A percentile compares a stretch with the other conserved stretches of the same genome.
These are phyloP conservation scores for Strongylocentrotus purpuratus DNA, from an alignment of 35 echinoderm and acorn worm genomes.

Conservation along the genomic window DNA sequence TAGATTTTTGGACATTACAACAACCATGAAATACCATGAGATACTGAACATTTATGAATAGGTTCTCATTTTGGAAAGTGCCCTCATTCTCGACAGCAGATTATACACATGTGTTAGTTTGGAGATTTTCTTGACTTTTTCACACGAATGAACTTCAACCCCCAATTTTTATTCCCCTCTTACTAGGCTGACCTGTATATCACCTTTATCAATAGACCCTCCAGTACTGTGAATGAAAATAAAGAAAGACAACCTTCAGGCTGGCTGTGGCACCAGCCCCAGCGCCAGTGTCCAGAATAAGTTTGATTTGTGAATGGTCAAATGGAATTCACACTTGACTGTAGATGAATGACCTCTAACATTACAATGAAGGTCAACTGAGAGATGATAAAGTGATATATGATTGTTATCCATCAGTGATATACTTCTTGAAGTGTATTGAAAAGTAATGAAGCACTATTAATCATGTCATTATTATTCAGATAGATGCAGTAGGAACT, in stretches of 20 bases:
- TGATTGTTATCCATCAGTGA: background rate
- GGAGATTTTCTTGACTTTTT: background rate
- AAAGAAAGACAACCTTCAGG: background rate
- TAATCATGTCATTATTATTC: background rate
- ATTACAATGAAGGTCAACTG: background rate
- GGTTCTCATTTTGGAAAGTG: no score
- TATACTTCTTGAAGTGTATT: background rate
- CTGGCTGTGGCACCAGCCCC: background rate
- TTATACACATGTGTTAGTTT: no score
- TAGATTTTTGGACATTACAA: no score
- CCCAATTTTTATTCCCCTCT: background rate
- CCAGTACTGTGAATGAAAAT: background rate
- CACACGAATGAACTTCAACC: background rate
- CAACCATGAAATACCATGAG: no score
- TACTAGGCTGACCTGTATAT: background rate
- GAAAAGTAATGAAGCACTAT: conserved; percentile 5
- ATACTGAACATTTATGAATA: no score
- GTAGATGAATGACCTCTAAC: background rate
- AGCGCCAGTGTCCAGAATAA: background rate
- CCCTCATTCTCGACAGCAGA: no score
- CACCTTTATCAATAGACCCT: background rate
- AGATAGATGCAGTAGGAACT: background rate
- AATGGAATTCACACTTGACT: background rate
- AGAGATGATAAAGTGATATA: background rate
- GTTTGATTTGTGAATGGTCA: conserved; percentile 4